These are phyloP conservation scores for Lycia hirtaria DNA, from an alignment of 2,888 invertebrate genomes.

Conservation along the genomic window DNA sequence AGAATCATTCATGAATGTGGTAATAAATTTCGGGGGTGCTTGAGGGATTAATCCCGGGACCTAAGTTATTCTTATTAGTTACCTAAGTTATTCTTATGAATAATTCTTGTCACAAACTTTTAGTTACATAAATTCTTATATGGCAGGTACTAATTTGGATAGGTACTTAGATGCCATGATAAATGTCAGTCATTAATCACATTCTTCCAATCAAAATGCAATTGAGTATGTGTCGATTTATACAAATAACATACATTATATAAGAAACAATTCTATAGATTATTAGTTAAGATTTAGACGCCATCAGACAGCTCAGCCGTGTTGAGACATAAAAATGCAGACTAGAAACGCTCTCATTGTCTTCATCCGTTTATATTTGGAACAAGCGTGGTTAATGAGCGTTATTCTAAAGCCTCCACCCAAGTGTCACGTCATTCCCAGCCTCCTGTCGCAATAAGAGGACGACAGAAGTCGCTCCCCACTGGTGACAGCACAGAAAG, in stretches of 20 bases:
- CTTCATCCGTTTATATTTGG: constrained; percentile 15
- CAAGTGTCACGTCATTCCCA: constrained; percentile 21
- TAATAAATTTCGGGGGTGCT: too few species aligned
- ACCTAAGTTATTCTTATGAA: too few species aligned
- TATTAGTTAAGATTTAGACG: neutral
- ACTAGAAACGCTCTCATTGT: constrained; percentile 21
- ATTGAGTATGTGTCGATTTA: neutral
- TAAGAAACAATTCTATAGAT: neutral
- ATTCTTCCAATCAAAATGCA: neutral
- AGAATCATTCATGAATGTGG: too few species aligned
- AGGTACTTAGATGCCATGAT: too few species aligned
- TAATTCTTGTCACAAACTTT: too few species aligned
- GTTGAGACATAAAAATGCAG: constrained; percentile 1
- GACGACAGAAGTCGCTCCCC: constrained; percentile 60
- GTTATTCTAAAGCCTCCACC: constrained; percentile 9
- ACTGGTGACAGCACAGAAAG: constrained; percentile 74
- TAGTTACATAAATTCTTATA: too few species aligned
- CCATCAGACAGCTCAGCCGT: neutral
- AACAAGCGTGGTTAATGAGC: constrained; percentile 23
- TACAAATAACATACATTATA: too few species aligned
- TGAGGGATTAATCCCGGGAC: too few species aligned
- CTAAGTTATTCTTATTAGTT: too few species aligned
- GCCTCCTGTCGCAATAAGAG: constrained; percentile 32
- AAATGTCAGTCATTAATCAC: neutral
- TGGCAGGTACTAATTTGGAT: too few species aligned